These are phyloP conservation scores for Anabacerthia variegaticeps DNA, from an alignment of 2,797 vertebrate species.

Conservation along the genomic window DNA sequence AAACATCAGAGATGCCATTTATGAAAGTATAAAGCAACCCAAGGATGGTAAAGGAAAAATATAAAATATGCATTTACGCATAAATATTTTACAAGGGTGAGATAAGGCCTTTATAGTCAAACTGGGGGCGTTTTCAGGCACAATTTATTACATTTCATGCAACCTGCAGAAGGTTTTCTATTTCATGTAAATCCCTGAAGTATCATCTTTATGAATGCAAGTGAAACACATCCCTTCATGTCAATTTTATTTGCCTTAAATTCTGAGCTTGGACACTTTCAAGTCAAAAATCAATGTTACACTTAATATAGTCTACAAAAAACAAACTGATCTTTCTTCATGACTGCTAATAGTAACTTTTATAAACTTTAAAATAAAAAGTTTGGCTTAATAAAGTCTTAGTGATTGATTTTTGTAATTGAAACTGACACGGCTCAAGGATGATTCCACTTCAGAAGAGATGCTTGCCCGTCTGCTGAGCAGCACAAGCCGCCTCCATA, in stretches of 20 bases:
- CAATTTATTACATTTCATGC: slow-evolving; percentile 61
- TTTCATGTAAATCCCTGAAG: slow-evolving; percentile 67
- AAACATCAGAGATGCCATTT: slow-evolving; percentile 54
- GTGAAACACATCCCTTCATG: slow-evolving; percentile 46
- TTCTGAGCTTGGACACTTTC: slow-evolving; percentile 62
- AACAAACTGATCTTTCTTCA: slow-evolving; percentile 43
- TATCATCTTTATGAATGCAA: slow-evolving; percentile 57
- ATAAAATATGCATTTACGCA: slow-evolving; percentile 67
- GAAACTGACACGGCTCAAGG: background rate
- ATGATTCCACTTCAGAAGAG: background rate
- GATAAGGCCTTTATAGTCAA: slow-evolving; percentile 67
- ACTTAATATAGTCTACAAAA: slow-evolving; percentile 28
- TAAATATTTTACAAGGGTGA: slow-evolving; percentile 69
- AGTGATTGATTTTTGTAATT: slow-evolving; percentile 33
- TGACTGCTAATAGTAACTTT: slow-evolving; percentile 52
- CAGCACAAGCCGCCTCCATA: background rate
- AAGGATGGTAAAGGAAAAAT: slow-evolving; percentile 55
- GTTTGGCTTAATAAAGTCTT: slow-evolving; percentile 27
- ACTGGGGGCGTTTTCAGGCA: slow-evolving; percentile 59
- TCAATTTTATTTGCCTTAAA: slow-evolving; percentile 64
- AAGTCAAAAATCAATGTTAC: slow-evolving; percentile 68
- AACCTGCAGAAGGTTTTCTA: slow-evolving; percentile 63
- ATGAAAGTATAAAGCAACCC: slow-evolving; percentile 48
- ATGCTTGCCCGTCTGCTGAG: background rate
- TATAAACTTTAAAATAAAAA: slow-evolving; percentile 30